Base-by-base conservation (phyloP, 2,797 vertebrate genomes). In the Hapalemur alaotrensis region DNA sequence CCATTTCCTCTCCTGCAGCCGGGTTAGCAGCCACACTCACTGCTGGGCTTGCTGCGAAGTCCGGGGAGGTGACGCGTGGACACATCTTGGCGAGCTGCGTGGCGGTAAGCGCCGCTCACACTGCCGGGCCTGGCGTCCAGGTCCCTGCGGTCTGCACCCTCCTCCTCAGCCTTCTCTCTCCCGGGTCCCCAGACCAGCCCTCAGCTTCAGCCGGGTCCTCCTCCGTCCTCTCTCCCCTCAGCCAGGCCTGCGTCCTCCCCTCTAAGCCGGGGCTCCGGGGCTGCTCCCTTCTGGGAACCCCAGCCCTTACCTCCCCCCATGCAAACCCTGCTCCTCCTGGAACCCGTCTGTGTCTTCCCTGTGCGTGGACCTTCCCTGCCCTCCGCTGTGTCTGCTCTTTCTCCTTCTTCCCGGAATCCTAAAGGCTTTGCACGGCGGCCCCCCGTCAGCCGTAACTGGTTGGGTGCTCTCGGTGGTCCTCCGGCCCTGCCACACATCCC, bases 1-100 rank as follows among this genome's bases (percentile, higher is more conserved):
- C 50, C 23, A 1, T 43, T 23, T 23, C 35, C 73, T 50, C 41
- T 12, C 20, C 69, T 7, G 28, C 15, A 13, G 46, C 61, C 20
- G 2, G 5, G 0, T 13, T 5, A 41, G 46, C 9, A 0, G 2
- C 2, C 7, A 46, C 41, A 2, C 5, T 15, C 2, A 1, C 48
- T 20, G 10, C 38, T 2, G 7, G 22, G 54, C 61, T 11, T 9
- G 4, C 61, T 1, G 11, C 1, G 5, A 20, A 3, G 63, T 35
- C 35, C 14, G 12, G 5, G 50, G 38, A 30, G 23, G 1, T 13
- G 5, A 1, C 0, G 10, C 3, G 20, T 7, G 65, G 2, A 38
- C 57, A 25, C 43, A 1, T 23, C 35, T 35, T 3, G 2, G 38
- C 1, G 3, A 2, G 89, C 20, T 6, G 28, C 2, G 9, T 17